These are phyloP conservation scores for Pseudochaenichthys georgianus DNA, from an alignment of 2,797 vertebrate species.

Conservation along the genomic window DNA sequence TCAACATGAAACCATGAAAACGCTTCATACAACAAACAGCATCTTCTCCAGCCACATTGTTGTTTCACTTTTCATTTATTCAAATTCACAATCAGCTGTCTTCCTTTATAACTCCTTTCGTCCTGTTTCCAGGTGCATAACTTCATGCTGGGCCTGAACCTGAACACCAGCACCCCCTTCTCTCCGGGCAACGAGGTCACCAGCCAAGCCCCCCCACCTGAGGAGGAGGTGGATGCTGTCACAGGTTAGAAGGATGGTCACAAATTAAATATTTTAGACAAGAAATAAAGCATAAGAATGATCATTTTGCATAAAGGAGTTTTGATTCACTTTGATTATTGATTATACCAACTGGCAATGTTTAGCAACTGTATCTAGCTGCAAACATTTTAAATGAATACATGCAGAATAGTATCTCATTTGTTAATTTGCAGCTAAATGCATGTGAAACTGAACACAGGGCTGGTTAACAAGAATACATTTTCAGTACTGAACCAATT, in stretches of 20 bases:
- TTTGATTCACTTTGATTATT: background rate
- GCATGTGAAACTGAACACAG: background rate
- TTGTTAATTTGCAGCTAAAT: background rate
- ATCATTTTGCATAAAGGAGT: background rate
- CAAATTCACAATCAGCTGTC: background rate
- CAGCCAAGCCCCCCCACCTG: conserved; percentile 76
- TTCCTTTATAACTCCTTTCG: background rate
- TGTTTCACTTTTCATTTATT: background rate
- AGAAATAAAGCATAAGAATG: background rate
- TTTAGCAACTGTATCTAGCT: background rate
- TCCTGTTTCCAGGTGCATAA: conserved; percentile 88
- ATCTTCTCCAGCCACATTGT: background rate
- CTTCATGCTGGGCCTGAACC: conserved; percentile 97
- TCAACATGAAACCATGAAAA: background rate
- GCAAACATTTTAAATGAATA: background rate
- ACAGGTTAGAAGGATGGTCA: conserved; percentile 82
- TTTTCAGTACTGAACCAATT: background rate
- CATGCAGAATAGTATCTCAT: too few species aligned
- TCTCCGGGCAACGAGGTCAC: conserved; percentile 83
- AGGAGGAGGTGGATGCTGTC: conserved; percentile 91
- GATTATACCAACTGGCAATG: background rate
- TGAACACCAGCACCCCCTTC: conserved; percentile 90
- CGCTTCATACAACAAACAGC: background rate
- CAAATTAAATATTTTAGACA: background rate
- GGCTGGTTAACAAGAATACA: background rate